phyloP scores from a whole-genome alignment of 1,140 invertebrate species.

The Halictus rubicundus region DNA sequence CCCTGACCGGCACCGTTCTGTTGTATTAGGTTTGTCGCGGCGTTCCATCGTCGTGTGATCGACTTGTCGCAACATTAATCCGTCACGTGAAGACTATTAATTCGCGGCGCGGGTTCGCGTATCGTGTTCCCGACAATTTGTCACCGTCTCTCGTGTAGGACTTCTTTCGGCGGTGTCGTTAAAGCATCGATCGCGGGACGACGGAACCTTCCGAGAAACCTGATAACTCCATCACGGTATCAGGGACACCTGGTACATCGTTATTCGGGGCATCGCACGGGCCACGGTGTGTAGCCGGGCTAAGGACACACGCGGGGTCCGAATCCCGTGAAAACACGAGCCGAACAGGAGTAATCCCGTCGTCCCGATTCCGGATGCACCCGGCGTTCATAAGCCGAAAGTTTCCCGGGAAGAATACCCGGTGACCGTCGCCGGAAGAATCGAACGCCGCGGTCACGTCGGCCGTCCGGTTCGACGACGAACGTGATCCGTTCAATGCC shows the following conservation, averaged over 20 bases:
- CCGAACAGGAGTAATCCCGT: neutral
- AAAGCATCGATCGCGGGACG: neutral
- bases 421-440: neutral
- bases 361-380: neutral
- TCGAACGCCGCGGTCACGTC: conserved; percentile 14
- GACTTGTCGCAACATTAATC: neutral
- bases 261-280: neutral
- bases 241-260: conserved; percentile 5
- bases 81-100: neutral
- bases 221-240: neutral
- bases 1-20: neutral
- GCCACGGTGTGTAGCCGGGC: neutral
- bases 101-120: neutral
- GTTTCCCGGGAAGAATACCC: conserved; percentile 5
- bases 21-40: neutral
- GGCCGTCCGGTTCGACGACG: neutral
- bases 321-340: neutral
- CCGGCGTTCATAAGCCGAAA: neutral
- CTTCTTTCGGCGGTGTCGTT: neutral
- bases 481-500: conserved; percentile 22
- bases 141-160: neutral
- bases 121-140: neutral
- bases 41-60: neutral
- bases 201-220: neutral
- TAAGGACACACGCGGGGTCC: neutral